Evolutionary conservation across 1,140 invertebrate genomes (phyloP), one percentile per base, ranked within the genome.

Genomic region (Coboldia fuscipes): DNA sequence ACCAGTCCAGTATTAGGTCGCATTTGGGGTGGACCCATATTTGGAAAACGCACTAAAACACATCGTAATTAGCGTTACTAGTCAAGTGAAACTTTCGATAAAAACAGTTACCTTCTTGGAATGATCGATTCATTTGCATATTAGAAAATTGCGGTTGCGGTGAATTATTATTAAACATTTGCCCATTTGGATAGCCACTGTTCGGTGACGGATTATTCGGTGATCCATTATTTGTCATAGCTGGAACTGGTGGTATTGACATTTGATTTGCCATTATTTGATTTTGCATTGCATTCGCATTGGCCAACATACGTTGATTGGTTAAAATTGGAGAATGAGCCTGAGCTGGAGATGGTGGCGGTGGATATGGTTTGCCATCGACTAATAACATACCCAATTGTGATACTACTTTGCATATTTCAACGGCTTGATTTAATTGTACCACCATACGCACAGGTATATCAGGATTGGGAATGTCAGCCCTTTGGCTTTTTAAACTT

Each of bases 391-490:
- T 70, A 30, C 76, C 76, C 42, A 80, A 70, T 12, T 64, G 67
- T 22, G 71, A 70, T 38, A 79, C 63, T 20, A 78, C 73, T 65
- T 78, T 73, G 33, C 78, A 64, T 28, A 83, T 58, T 47, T 82
- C 77, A 20, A 72, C 64, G 39, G 81, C 66, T 63, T 79, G 79
- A 46, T 80, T 78, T 38, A 78, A 58, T 32, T 68, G 70, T 23
- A 80, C 61, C 50, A 70, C 68, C 50, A 80, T 83, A 45, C 77
- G 65, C 24, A 79, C 78, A 24, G 75, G 78, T 43, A 80, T 81
- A 59, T 82, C 77, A 3, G 77, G 77, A 63, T 81, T 83, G 40
- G 78, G 77, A 47, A 81, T 81, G 55, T 82, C 76, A 3, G 76
- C 76, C 43, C 76, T 60, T 42, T 72, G 65, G 42, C 70, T 72